These are phyloP conservation scores for Leistus spinibarbis DNA, from an alignment of 2,888 invertebrate species.

Conservation along the genomic window DNA sequence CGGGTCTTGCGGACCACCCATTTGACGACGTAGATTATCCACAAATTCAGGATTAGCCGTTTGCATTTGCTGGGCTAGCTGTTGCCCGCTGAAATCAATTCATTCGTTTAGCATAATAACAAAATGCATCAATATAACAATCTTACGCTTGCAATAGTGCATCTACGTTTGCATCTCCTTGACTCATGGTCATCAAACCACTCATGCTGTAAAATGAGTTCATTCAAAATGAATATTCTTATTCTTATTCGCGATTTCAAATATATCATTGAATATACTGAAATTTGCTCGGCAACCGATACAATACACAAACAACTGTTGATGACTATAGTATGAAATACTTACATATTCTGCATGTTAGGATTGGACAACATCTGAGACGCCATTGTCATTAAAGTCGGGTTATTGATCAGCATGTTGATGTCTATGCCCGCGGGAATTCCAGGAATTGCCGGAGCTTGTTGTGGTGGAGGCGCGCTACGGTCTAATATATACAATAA, in stretches of 20 bases:
- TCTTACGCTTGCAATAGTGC: slow-evolving; percentile 53
- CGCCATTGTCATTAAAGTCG: slow-evolving; percentile 83
- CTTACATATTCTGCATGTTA: slow-evolving; percentile 74
- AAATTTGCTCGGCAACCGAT: not conserved
- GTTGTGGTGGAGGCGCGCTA: not conserved
- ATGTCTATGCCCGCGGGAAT: slow-evolving; percentile 60
- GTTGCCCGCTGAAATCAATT: slow-evolving; percentile 65
- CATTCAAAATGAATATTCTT: not conserved
- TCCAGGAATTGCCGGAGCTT: not conserved
- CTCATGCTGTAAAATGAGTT: slow-evolving; percentile 49
- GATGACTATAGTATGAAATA: slow-evolving; percentile 17
- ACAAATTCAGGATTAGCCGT: slow-evolving; percentile 81
- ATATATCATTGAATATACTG: not conserved
- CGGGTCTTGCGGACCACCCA: slow-evolving; percentile 48
- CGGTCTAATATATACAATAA: not conserved
- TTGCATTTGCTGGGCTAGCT: slow-evolving; percentile 82
- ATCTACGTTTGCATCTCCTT: slow-evolving; percentile 50
- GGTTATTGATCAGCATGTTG: slow-evolving; percentile 76
- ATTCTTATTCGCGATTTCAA: not conserved
- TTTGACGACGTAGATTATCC: slow-evolving; percentile 72
- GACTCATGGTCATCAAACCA: slow-evolving; percentile 51
- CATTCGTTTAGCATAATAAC: not conserved
- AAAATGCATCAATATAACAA: not conserved
- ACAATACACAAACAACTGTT: not conserved
- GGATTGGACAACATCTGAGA: slow-evolving; percentile 85